Evolutionary conservation across 2,113 vertebrate genomes (phyloP).

Genomic region (Vidua macroura): DNA sequence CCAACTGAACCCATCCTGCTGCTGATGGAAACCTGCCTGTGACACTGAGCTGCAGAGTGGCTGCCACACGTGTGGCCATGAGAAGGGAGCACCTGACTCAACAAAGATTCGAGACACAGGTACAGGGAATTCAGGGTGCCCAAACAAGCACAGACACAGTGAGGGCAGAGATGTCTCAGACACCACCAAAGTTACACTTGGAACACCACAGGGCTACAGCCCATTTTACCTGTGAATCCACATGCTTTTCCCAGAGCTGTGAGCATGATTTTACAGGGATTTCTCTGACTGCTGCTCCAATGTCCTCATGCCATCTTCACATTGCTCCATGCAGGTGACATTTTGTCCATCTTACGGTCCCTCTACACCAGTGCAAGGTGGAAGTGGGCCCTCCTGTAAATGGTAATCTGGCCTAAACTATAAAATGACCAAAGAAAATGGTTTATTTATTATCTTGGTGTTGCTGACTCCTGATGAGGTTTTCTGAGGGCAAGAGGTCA

Average conservation of each 20-base stretch:
- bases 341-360: not conserved
- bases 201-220: not conserved
- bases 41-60: not conserved
- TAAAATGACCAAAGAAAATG: not conserved
- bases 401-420: not conserved
- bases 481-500: not conserved
- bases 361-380: not conserved
- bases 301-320: not conserved
- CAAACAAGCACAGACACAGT: not conserved
- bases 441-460: not conserved
- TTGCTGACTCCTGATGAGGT: not conserved
- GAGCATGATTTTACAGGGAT: not conserved
- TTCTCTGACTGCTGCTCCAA: not conserved
- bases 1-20: not conserved
- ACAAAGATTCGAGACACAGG: not conserved
- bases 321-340: not conserved
- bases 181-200: not conserved
- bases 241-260: not conserved
- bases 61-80: rapidly evolving
- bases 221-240: not conserved
- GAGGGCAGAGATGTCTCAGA: not conserved
- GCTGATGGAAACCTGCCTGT: not conserved
- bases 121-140: not conserved
- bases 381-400: not conserved
- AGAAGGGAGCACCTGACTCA: not conserved